Evolutionary conservation across 2,888 invertebrate genomes (phyloP), one percentile per base, ranked within the genome.

Genomic region (Lithophane semibrunnea): DNA sequence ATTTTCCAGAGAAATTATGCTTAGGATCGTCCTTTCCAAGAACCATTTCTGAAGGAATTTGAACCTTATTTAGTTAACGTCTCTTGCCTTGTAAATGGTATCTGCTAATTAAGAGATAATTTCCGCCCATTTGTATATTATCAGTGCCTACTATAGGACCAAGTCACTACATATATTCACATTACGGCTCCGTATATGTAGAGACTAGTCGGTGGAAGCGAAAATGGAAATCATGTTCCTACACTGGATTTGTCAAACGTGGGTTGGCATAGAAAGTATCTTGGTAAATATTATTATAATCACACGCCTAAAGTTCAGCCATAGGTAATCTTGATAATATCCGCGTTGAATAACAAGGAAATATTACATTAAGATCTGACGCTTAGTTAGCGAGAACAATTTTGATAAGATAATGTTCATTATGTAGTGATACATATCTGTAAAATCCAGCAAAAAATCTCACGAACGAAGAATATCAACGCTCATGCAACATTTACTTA

Each of bases 401-500:
- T 84, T 81, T 52, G 60, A 75, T 70, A 67, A 73, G 75, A 78
- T 75, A 73, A 66, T 70, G 68, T 70, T 77, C 72, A 77, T 81
- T 84, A 73, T 42, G 71, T 77, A 54, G 76, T 68, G 80, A 84
- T 84, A 78, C 58, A 54, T 77, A 83, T 81, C 85, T 84, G 37
- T 54, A 37, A 73, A 80, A 77, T 75, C 60, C 74, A 65, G 44
- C 29, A 64, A 77, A 82, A 81, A 78, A 70, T 80, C 85, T 80
- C 80, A 85, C 85, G 76, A 71, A 60, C 67, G 37, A 71, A 66
- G 70, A 80, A 80, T 80, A 69, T 83, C 76, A 74, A 78, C 73
- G 80, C 79, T 87, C 87, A 87, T 85, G 80, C 80, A 82, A 87
- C 77, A 75, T 85, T 84, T 82, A 79, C 61, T 71, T 42, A 75